Conservation (phyloP, 2,113 vertebrate genomes). For the Neotragus pygmaeus region DNA sequence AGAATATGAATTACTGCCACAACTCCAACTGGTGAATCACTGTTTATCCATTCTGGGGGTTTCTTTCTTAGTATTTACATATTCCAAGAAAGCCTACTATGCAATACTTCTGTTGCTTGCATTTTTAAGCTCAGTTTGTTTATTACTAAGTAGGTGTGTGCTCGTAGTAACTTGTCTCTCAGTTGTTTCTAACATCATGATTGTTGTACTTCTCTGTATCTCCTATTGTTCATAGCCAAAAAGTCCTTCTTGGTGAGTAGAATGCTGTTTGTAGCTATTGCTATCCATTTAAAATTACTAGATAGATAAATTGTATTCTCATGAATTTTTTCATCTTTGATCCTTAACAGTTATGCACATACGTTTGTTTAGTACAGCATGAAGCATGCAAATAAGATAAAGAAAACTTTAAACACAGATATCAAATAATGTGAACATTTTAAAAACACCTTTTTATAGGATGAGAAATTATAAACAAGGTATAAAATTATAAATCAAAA, state of each 20-base stretch:
- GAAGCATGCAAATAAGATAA: neutral
- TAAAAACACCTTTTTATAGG: slow-evolving; percentile 1
- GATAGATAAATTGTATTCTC: neutral
- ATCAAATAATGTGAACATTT: neutral
- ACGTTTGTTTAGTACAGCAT: neutral
- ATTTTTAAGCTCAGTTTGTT: neutral
- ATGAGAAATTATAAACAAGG: neutral
- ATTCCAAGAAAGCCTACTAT: neutral
- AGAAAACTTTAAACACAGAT: neutral
- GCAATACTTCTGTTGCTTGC: neutral
- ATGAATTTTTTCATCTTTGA: neutral
- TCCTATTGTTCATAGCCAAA: neutral
- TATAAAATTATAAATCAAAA: neutral
- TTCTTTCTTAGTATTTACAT: slow-evolving; percentile 1
- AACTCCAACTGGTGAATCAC: neutral
- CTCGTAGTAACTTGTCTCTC: neutral
- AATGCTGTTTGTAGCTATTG: neutral
- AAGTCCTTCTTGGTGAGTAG: neutral
- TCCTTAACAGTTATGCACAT: neutral
- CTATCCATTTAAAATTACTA: neutral
- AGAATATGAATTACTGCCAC: neutral
- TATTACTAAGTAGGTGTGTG: neutral
- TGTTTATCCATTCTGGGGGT: neutral
- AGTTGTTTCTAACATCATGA: neutral
- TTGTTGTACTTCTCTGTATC: neutral